Base-by-base conservation (phyloP, 1,140 invertebrate genomes). In the Habropoda laboriosa region DNA sequence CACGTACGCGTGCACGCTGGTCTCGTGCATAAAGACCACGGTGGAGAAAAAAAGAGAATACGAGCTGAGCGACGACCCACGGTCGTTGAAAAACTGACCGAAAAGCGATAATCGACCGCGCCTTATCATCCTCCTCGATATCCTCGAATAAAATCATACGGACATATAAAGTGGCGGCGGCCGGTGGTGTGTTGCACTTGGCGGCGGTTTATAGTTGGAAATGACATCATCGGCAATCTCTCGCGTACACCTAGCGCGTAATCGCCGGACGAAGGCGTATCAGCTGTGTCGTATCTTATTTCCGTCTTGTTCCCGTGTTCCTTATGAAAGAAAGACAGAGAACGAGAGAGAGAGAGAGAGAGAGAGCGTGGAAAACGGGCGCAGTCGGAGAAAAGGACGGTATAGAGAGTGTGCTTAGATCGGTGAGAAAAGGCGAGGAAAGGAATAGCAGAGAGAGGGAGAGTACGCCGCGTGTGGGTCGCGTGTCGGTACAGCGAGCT, bases 231-330 rank as follows among this genome's bases (percentile, higher is more conserved):
- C 88, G 84, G 77, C 86, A 81, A 90, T 90, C 87, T 89, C 66
- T 60, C 74, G 81, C 85, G 55, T 90, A 87, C 88, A 90, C 86
- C 90, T 90, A 90, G 87, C 88, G 88, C 86, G 89, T 91, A 92
- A 92, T 91, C 89, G 87, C 38, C 72, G 83, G 71, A 80, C 89
- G 89, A 89, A 90, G 91, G 91, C 91, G 89, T 92, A 93, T 93
- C 91, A 90, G 90, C 88, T 87, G 90, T 87, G 88, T 89, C 88
- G 89, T 91, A 93, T 92, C 91, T 92, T 92, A 92, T 92, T 92
- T 92, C 89, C 88, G 88, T 91, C 86, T 90, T 80, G 87, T 88
- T 88, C 85, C 82, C 57, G 24, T 66, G 55, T n/a, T 72, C 24
- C 6, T 18, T 13, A 35, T 16, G 47, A 35, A 79, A 47, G 47